phyloP scores from a whole-genome alignment of 2,888 invertebrate genomes.

The Frankliniella intonsa region DNA sequence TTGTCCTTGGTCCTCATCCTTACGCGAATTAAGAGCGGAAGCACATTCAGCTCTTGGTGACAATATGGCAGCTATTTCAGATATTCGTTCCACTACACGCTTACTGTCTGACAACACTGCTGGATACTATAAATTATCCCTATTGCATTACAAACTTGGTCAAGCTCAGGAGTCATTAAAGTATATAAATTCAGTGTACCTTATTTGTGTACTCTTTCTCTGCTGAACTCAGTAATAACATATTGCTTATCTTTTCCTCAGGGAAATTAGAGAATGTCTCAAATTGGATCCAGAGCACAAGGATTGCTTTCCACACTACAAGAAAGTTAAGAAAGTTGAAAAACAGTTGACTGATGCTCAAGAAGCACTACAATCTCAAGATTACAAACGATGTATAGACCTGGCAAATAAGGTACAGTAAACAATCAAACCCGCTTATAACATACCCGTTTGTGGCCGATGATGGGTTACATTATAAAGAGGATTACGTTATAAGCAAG shows the following conservation, averaged over 20 bases:
- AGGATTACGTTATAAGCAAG: too few species aligned
- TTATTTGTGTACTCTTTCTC: too few species aligned
- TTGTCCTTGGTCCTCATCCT: slow-evolving; percentile 82
- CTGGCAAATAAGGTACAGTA: slow-evolving; percentile 57
- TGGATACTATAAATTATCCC: slow-evolving; percentile 77
- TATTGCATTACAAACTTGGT: slow-evolving; percentile 82
- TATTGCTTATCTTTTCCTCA: slow-evolving; percentile 42
- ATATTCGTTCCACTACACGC: slow-evolving; percentile 84
- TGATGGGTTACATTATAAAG: too few species aligned
- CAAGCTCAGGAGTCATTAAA: slow-evolving; percentile 86
- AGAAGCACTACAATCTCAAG: slow-evolving; percentile 55
- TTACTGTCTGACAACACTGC: slow-evolving; percentile 87
- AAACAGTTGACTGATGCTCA: slow-evolving; percentile 68
- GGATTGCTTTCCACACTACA: slow-evolving; percentile 92
- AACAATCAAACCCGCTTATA: too few species aligned
- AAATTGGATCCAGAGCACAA: slow-evolving; percentile 97
- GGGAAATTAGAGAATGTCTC: slow-evolving; percentile 92
- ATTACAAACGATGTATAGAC: slow-evolving; percentile 63
- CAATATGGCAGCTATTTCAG: slow-evolving; percentile 79
- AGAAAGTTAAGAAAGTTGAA: slow-evolving; percentile 89
- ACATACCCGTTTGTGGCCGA: too few species aligned
- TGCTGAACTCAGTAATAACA: neutral
- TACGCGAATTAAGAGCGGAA: slow-evolving; percentile 82
- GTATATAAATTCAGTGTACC: slow-evolving; percentile 49
- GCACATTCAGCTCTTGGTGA: slow-evolving; percentile 77